Evolutionary conservation across 2,113 vertebrate genomes (phyloP), one percentile per base, ranked within the genome.

Genomic region (Nicator chloris): DNA sequence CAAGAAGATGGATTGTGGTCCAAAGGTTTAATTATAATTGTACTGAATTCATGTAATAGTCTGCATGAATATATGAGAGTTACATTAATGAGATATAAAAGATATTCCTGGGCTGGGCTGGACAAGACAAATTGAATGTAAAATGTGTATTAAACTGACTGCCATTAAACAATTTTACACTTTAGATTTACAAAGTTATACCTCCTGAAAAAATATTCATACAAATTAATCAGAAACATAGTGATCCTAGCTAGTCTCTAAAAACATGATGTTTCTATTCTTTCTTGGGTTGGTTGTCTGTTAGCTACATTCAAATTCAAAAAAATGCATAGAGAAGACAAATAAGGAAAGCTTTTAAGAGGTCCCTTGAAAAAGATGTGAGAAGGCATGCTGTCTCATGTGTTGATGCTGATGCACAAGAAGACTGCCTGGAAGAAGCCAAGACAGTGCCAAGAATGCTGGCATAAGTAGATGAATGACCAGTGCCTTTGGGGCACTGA

Each of bases 401-500:
- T 93, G 80, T 61, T 77, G 47, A 77, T 87, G 80, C 30, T 86
- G 78, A 87, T 61, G 92, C 64, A 70, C n/a, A 27, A 47, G 60
- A 93, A 64, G 33, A 8, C 10, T 90, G 56, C 49, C 56, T 61
- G 64, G 39, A 76, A 92, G 81, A 97, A 91, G 40, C 51, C 50
- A 92, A 79, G 31, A 59, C 15, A 56, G 60, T 59, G 72, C 84
- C 53, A 94, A 82, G 83, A 90, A 87, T 84, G 66, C 37, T 70
- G 70, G 57, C 57, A 22, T 88, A 57, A 96, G 45, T 61, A 93
- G 49, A 82, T 86, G 47, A 93, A 93, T 87, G 68, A 80, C 68
- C 88, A 86, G n/a, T 92, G 96, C 92, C 95, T 95, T 73, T 90
- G 88, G 83, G 92, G 88, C 85, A 82, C 53, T 81, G 44, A 68